phyloP scores from a whole-genome alignment of 2,113 vertebrate genomes.

The Tragulus kanchil region DNA sequence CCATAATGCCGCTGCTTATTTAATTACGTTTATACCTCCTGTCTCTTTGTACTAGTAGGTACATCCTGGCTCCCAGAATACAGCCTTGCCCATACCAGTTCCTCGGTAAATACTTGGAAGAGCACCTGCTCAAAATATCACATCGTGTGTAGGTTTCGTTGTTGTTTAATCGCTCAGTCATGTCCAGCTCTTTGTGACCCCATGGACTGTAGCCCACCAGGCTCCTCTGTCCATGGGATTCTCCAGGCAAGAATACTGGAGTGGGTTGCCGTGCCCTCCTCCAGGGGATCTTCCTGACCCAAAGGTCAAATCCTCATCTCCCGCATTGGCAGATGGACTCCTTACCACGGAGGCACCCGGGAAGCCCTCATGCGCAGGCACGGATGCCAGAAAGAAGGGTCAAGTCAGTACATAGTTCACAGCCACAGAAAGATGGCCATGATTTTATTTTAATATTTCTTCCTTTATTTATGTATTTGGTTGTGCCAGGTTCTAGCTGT shows the following conservation, averaged over 20 bases:
- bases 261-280: not conserved
- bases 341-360: not conserved
- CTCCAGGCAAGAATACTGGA: not conserved
- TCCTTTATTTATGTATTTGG: not conserved
- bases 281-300: not conserved
- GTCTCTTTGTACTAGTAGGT: not conserved
- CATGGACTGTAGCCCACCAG: not conserved
- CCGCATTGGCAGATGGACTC: not conserved
- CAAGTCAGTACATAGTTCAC: rapidly evolving
- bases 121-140: not conserved
- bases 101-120: not conserved
- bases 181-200: not conserved
- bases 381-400: not conserved
- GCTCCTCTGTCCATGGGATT: not conserved
- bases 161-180: not conserved
- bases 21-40: not conserved
- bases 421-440: not conserved
- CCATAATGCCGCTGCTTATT: not conserved
- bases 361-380: not conserved
- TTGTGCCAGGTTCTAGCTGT: not conserved
- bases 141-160: rapidly evolving
- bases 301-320: not conserved
- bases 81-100: not conserved
- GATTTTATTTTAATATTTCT: not conserved
- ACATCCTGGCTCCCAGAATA: not conserved